Percentiles rank a stretch among this genome's conserved stretches.
Evolutionary conservation across 1,140 invertebrate species (phyloP).

Genomic region (Neotoxoptera formosana): DNA sequence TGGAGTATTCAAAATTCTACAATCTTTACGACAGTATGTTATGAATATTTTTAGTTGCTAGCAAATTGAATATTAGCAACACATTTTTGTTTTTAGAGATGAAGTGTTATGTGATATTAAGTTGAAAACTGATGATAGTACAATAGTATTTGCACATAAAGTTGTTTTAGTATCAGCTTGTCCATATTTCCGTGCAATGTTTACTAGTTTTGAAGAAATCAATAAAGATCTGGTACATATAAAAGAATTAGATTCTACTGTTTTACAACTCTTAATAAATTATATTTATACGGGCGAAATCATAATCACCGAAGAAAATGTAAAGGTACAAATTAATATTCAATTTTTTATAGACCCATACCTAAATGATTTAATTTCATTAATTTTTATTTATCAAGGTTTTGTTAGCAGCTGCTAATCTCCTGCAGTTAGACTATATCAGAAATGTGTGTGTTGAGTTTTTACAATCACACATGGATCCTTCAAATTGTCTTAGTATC

Average conservation of each 20-base stretch:
- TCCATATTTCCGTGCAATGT: slow-evolving; percentile 98
- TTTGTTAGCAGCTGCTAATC: slow-evolving; percentile 91
- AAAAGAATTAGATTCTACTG: slow-evolving; percentile 82
- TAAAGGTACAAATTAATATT: slow-evolving; percentile 71
- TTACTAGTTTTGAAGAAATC: slow-evolving; percentile 91
- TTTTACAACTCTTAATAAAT: slow-evolving; percentile 81
- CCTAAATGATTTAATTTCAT: not conserved
- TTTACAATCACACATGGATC: slow-evolving; percentile 88
- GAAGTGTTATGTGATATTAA: slow-evolving; percentile 76
- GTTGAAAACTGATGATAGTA: slow-evolving; percentile 75
- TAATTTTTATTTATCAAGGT: slow-evolving; percentile 51
- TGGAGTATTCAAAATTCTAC: slow-evolving; percentile 85
- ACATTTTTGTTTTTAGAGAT: slow-evolving; percentile 65
- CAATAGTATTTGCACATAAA: slow-evolving; percentile 88
- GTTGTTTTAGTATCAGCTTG: slow-evolving; percentile 91
- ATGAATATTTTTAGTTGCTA: no score
- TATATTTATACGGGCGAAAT: slow-evolving; percentile 93
- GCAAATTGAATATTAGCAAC: not conserved
- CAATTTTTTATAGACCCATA: not conserved
- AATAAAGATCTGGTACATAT: slow-evolving; percentile 81
- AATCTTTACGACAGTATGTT: slow-evolving; percentile 83
- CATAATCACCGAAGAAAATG: slow-evolving; percentile 91
- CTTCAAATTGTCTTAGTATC: slow-evolving; percentile 94
- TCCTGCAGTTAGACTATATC: slow-evolving; percentile 89
- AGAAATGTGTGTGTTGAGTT: slow-evolving; percentile 93